These are phyloP conservation scores for Gryllus longicercus DNA, from an alignment of 2,888 invertebrate genomes.

Conservation along the genomic window DNA sequence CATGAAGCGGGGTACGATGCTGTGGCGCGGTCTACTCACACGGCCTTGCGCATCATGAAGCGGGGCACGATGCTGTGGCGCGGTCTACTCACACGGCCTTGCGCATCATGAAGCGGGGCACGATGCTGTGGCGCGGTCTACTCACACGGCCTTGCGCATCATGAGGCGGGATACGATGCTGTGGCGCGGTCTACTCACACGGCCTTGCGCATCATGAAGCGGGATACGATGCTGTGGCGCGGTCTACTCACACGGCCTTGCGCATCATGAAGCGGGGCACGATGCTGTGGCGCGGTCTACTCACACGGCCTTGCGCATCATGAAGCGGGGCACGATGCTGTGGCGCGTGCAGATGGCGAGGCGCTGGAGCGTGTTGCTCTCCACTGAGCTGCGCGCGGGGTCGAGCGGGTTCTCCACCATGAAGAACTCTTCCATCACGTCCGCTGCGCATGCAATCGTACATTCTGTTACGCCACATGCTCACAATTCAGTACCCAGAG, in stretches of 20 bases:
- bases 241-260: constrained; percentile 52
- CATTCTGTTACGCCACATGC: too few species aligned
- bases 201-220: too few species aligned
- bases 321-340: constrained; percentile 44
- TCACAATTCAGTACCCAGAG: too few species aligned
- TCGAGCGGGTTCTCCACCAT: constrained; percentile 43
- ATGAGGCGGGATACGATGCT: constrained; percentile 45
- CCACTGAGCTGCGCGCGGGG: constrained; percentile 24
- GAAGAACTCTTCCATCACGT: constrained; percentile 44
- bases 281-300: constrained; percentile 38
- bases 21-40: constrained; percentile 49
- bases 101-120: too few species aligned
- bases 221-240: too few species aligned
- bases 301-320: constrained; percentile 57
- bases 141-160: constrained; percentile 57
- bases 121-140: too few species aligned
- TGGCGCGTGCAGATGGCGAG: constrained; percentile 43
- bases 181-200: too few species aligned
- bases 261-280: constrained; percentile 50
- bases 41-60: constrained; percentile 56
- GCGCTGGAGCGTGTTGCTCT: constrained; percentile 42
- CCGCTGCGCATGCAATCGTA: constrained; percentile 35
- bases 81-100: too few species aligned
- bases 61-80: constrained; percentile 42
- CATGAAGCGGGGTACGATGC: too few species aligned